Base-by-base conservation (phyloP, 2,888 invertebrate genomes). In the Morpho deidamia region DNA sequence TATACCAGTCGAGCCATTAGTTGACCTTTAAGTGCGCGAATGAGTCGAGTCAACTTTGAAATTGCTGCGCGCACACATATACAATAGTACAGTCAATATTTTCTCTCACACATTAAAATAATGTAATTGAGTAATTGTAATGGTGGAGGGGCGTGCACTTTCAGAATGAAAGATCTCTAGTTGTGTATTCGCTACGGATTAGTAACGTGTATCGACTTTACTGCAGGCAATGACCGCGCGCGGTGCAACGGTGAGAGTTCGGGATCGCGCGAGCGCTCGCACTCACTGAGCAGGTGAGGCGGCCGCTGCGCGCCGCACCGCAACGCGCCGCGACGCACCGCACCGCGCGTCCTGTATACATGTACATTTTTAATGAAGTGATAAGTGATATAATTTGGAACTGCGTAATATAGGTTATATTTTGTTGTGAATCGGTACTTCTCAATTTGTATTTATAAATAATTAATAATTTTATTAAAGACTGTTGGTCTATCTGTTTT, bases 271-370 rank as follows among this genome's bases (percentile, higher is more conserved):
- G 80, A 78, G 73, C 84, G 90, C 45, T 89, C 89, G 67, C 90
- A 94, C 81, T 94, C 94, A 71, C 91, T 94, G 66, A 93, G 93
- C 73, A 91, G 94, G 92, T 94, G 93, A 94, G 91, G 83, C 74
- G 75, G 54, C 54, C 44, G 51, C 40, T 45, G 48, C 34, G 48
- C 48, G 47, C 46, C 57, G 42, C 44, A 44, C 47, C 47, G 50
- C 39, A 46, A 11, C 53, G 33, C 56, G 14, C 14, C 53, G 40
- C 53, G 47, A 47, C 54, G 51, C 43, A 44, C 23, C 53, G 35
- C 39, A 32, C 42, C 53, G 45, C 46, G 44, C 43, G 57, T 56
- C 51, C 47, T 63, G 74, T 71, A 73, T 80, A 75, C 71, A 73
- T 81, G 83, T 83, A 84, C 81, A 82, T 81, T 76, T 73, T 59